phyloP scores from a whole-genome alignment of 2,797 vertebrate genomes.

The Artibeus jamaicensis region DNA sequence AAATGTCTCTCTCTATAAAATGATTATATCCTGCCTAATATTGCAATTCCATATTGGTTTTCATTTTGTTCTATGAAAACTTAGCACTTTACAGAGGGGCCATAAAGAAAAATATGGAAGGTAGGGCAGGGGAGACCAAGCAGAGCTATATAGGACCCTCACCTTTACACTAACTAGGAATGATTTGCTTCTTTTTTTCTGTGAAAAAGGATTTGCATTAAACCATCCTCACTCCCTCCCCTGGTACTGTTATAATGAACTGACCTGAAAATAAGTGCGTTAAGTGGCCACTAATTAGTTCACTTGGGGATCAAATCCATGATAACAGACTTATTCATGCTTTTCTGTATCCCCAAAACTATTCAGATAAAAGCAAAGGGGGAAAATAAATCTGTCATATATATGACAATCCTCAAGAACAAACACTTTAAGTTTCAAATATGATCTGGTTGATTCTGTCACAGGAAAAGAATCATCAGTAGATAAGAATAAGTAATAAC shows the following conservation, averaged over 20 bases:
- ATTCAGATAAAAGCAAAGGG: conserved; percentile 72
- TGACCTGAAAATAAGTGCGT: conserved; percentile 78
- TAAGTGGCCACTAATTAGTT: conserved; percentile 79
- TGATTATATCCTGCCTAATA: neutral
- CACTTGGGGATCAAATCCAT: conserved; percentile 77
- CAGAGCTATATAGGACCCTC: conserved; percentile 40
- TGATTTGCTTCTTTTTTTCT: conserved; percentile 60
- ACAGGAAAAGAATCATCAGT: conserved; percentile 46
- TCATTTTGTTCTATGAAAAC: neutral
- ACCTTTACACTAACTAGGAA: conserved; percentile 59
- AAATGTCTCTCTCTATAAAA: neutral
- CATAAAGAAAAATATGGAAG: neutral
- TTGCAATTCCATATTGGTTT: neutral
- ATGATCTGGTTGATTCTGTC: conserved; percentile 72
- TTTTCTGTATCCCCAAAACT: conserved; percentile 73
- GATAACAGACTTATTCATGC: conserved; percentile 77
- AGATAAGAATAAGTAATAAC: conserved; percentile 57
- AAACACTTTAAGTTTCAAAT: conserved; percentile 72
- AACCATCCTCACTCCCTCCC: conserved; percentile 64
- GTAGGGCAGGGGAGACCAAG: neutral
- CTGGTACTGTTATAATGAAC: conserved; percentile 75
- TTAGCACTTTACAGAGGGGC: neutral
- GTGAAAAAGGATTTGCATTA: conserved; percentile 75
- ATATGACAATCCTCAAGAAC: conserved; percentile 71
- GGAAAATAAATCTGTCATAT: conserved; percentile 74